phyloP scores from a whole-genome alignment of 2,113 vertebrate genomes.

The Phainopepla nitens region DNA sequence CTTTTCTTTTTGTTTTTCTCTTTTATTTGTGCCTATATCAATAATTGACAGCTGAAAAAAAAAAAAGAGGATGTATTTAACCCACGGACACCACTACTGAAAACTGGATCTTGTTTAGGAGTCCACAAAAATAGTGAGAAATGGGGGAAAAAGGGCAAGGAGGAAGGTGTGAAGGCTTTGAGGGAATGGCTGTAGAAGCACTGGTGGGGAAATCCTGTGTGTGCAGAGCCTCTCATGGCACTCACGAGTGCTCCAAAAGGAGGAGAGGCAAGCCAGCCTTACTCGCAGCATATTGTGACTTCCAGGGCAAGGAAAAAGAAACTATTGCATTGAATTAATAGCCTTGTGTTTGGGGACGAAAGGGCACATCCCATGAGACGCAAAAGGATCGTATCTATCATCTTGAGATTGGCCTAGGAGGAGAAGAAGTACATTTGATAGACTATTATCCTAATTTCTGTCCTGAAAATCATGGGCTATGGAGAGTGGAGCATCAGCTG shows the following conservation, averaged over 20 bases:
- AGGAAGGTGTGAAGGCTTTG: not conserved
- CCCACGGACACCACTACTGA: not conserved
- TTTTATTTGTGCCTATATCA: not conserved
- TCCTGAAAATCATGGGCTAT: not conserved
- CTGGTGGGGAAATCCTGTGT: not conserved
- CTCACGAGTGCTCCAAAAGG: not conserved
- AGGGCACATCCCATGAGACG: not conserved
- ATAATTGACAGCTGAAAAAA: not conserved
- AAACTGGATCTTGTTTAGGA: not conserved
- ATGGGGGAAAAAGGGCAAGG: not conserved
- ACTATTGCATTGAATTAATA: not conserved
- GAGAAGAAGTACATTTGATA: conserved; percentile 18
- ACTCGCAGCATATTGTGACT: not conserved
- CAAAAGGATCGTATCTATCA: not conserved
- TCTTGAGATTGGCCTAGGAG: not conserved
- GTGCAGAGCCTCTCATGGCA: not conserved
- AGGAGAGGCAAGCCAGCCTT: not conserved
- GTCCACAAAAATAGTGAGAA: not conserved
- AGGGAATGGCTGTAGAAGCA: not conserved
- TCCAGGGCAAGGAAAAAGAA: not conserved
- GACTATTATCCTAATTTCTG: conserved; percentile 53
- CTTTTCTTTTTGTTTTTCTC: accelerated
- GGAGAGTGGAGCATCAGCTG: not conserved
- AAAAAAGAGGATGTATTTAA: not conserved
- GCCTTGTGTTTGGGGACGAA: not conserved